Evolutionary conservation across 2,797 vertebrate genomes (phyloP).

Genomic region (Neopelma chrysocephalum): DNA sequence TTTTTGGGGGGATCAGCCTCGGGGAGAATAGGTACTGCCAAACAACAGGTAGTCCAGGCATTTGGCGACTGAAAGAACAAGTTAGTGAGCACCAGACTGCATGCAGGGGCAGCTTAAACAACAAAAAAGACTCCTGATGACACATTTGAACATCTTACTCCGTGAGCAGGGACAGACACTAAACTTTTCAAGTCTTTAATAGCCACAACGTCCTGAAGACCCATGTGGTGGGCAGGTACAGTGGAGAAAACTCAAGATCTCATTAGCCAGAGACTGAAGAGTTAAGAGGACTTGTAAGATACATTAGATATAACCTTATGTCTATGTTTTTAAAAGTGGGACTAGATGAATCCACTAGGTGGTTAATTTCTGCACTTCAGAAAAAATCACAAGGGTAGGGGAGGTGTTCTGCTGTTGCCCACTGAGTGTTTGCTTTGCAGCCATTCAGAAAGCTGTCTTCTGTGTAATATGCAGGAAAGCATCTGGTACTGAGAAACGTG

Average conservation of each 20-base stretch:
- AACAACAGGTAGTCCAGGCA: not conserved
- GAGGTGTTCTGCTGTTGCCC: not conserved
- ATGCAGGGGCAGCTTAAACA: not conserved
- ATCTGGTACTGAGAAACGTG: accelerated
- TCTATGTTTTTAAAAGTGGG: not conserved
- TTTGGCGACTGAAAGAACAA: not conserved
- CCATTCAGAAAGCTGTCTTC: not conserved
- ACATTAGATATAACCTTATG: not conserved
- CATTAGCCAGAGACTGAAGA: not conserved
- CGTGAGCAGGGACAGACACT: not conserved
- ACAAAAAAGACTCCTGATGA: not conserved
- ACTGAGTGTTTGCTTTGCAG: not conserved
- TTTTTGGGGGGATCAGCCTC: not conserved
- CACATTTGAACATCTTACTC: not conserved
- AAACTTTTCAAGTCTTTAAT: not conserved
- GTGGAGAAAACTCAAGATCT: not conserved
- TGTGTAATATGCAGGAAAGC: not conserved
- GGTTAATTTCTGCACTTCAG: not conserved
- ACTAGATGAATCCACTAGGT: not conserved
- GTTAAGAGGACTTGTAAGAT: not conserved
- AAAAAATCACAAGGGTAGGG: not conserved
- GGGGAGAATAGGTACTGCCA: not conserved
- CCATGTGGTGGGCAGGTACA: not conserved
- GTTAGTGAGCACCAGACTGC: not conserved
- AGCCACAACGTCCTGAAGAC: not conserved